These are phyloP conservation scores for Ranitomeya imitator DNA, from an alignment of 2,113 vertebrate genomes.

Conservation along the genomic window DNA sequence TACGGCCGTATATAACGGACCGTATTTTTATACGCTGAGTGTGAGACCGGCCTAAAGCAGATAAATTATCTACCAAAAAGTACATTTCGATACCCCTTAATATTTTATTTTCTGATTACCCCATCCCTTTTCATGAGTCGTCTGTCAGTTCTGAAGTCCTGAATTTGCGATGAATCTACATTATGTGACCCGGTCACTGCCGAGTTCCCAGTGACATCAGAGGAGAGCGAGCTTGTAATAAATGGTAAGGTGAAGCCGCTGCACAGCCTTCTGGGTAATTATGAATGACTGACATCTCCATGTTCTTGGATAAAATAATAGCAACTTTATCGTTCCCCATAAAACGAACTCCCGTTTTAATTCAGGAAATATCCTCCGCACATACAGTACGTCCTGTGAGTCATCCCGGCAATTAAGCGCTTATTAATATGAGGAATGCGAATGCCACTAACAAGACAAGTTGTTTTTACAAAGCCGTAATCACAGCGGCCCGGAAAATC, in stretches of 20 bases:
- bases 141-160: no score
- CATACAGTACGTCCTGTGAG: conserved; percentile 34
- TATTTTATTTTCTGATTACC: no score
- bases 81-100: no score
- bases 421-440: conserved; percentile 20
- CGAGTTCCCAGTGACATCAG: background rate
- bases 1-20: no score
- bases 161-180: background rate
- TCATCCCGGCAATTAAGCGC: conserved; percentile 41
- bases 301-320: background rate
- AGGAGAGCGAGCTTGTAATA: background rate
- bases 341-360: background rate
- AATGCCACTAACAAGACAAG: conserved; percentile 29
- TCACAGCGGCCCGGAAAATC: conserved; percentile 35
- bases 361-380: conserved; percentile 45
- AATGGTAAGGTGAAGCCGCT: background rate
- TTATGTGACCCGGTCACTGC: background rate
- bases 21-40: no score
- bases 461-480: conserved; percentile 42
- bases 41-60: no score
- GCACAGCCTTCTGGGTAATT: background rate
- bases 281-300: conserved; percentile 15
- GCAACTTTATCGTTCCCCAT: background rate
- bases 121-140: no score
- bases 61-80: background rate